These are phyloP conservation scores for Rhorus exstirpatorius DNA, from an alignment of 2,888 invertebrate genomes.

Conservation along the genomic window DNA sequence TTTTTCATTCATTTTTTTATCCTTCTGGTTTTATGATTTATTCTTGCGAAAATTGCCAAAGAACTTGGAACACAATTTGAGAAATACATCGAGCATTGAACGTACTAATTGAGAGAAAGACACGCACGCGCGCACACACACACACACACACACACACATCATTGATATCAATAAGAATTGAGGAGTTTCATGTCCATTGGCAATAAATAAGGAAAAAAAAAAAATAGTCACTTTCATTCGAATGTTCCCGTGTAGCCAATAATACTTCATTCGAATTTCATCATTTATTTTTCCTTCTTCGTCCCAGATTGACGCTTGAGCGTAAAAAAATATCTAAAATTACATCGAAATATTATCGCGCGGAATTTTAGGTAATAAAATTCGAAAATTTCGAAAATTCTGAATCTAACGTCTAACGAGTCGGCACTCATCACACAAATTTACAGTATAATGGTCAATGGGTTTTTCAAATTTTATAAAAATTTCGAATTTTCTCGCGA, in stretches of 20 bases:
- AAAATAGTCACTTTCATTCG: neutral
- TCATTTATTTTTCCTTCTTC: neutral
- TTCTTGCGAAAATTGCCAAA: neutral
- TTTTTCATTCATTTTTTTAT: conserved; percentile 1
- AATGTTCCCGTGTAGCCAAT: neutral
- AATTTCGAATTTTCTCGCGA: too few relatives aligned
- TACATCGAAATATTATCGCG: neutral
- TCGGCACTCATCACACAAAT: too few relatives aligned
- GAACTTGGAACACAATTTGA: neutral
- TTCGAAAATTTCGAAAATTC: too few relatives aligned
- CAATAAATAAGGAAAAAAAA: conserved; percentile 5
- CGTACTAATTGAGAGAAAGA: neutral
- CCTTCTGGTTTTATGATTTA: neutral
- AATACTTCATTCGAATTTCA: neutral
- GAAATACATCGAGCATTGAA: neutral
- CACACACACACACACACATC: too few relatives aligned
- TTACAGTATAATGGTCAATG: too few relatives aligned
- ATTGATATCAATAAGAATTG: neutral
- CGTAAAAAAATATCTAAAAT: too few relatives aligned
- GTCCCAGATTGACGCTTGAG: too few relatives aligned
- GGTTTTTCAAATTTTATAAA: too few relatives aligned
- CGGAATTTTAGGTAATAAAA: too few relatives aligned
- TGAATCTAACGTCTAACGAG: too few relatives aligned
- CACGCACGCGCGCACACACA: too few relatives aligned
- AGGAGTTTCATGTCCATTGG: neutral